These are phyloP conservation scores for Drosophila eugracilis DNA, from an alignment of 1,140 invertebrate species.

Conservation along the genomic window DNA sequence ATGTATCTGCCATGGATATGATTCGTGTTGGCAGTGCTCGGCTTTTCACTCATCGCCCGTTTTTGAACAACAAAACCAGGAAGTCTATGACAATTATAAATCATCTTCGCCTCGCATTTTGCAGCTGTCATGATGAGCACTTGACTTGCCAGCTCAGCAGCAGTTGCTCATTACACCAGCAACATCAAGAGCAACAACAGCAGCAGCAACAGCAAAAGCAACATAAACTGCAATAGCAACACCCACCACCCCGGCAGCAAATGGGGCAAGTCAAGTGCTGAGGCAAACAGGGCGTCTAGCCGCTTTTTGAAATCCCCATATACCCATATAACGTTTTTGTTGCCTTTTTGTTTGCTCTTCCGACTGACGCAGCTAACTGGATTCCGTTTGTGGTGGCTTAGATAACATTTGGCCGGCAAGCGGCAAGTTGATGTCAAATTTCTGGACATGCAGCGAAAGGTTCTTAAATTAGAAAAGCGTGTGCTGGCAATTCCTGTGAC, in stretches of 20 bases:
- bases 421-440: slow-evolving; percentile 68
- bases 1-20: slow-evolving; percentile 62
- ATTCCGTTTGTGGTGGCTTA: slow-evolving; percentile 48
- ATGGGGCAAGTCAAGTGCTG: slow-evolving; percentile 61
- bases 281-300: slow-evolving; percentile 23
- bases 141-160: slow-evolving; percentile 62
- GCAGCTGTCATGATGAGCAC: slow-evolving; percentile 77
- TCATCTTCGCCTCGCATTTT: slow-evolving; percentile 71
- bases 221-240: slow-evolving; percentile 39
- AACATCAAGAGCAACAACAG: slow-evolving; percentile 46
- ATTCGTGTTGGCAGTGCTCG: slow-evolving; percentile 47
- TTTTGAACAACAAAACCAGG: slow-evolving; percentile 70
- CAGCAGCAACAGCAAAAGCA: slow-evolving; percentile 32
- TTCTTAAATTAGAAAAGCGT: slow-evolving; percentile 83
- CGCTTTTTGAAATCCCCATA: not conserved
- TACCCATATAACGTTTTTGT: not conserved
- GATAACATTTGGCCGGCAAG: slow-evolving; percentile 61
- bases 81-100: slow-evolving; percentile 82
- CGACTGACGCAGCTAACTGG: slow-evolving; percentile 66
- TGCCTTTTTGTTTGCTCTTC: slow-evolving; percentile 51
- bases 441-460: slow-evolving; percentile 77
- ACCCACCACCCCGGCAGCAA: slow-evolving; percentile 54
- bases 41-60: slow-evolving; percentile 54
- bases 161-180: slow-evolving; percentile 63
- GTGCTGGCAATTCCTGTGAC: slow-evolving; percentile 66